Base-by-base conservation (phyloP, 2,888 invertebrate species). In the Endotricha flammealis region DNA sequence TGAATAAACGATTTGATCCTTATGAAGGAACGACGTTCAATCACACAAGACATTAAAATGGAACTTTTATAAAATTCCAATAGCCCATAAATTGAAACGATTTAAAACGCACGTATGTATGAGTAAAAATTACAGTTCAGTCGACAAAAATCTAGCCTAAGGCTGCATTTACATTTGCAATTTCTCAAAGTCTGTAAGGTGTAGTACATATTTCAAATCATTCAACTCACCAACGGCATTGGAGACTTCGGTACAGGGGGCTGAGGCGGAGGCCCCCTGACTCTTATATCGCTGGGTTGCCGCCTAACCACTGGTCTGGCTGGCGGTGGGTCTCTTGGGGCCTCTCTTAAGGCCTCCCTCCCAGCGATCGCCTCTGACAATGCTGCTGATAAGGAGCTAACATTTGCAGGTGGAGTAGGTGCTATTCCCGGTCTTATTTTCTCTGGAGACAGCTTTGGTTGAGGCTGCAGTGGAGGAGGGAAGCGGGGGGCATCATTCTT, bases 261-360 rank as follows among this genome's bases (percentile, higher is more conserved):
- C 50, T 92, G 91, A 7, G 96, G 95, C 16, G 95, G 95, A 16
- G 95, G 94, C 28, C 94, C 94, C 54, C 95, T 88, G 45, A 67
- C 62, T 44, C 76, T 66, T 7, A 63, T 70, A 45, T 82, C 82
- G 39, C 81, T 82, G 1, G 82, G 77, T 40, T 83, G 83, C 44
- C 85, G 64, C 56, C 67, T 72, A 9, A 77, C 71, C 39, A 45
- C 53, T 1, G 69, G 74, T 38, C 73, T 60, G 3, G 62, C 49
- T 1, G 76, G 62, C 37, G 68, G 52, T 12, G 66, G 50, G 11
- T 73, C 56, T 35, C 61, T 47, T 1, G 65, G 58, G 10, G 62
- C 64, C 6, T 74, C 72, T 31, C 62, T 51, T 0, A 57, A 49
- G 4, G 93, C 92, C 39, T 70, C 71, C 29, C 64, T 63, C 12